Evolutionary conservation across 37 sponge, comb jelly and placozoan genomes (phyloP), one percentile per base, ranked within the genome.

Genomic region (Tethya wilhelma): DNA sequence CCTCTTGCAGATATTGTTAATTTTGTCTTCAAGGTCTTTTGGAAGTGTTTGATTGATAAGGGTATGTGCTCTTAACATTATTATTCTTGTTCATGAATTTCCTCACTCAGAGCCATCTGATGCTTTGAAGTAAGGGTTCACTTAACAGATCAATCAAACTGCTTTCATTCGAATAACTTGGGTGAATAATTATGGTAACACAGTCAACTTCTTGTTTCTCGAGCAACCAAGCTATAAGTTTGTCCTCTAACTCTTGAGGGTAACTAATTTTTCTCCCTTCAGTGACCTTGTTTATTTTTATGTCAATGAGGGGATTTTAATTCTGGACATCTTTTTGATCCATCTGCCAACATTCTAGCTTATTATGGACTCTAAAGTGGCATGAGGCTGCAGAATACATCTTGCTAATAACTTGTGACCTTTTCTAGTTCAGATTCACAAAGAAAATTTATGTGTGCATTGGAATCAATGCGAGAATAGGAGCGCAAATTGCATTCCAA

Each of bases 101-200:
- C 3, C 31, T 38, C 1, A 81, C 72, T 59, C 73, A 62, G n/a
- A n/a, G 29, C 82, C 73, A 81, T 71, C 82, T 58, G 82, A 81
- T 40, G 82, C 82, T 42, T 60, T 56, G 73, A 81, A 81, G 23
- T 69, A 43, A 0, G 82, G 63, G 7, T 69, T 53, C 1, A 12
- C 2, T 14, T 55, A 28, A 20, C n/a, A 3, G 22, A 64, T 78
- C 33, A 63, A 63, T 9, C 22, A 28, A 28, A 63, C 9, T 39
- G 67, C 66, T 63, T 63, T 60, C 9, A 29, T 3, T 31, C 57
- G 64, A 22, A 77, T 79, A 8, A 12, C 23, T 67, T 79, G 65
- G 32, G 55, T 67, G 12, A 22, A 67, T 11, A n/a, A n/a, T n/a
- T n/a, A 80, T 41, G 36, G 71, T 39, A 8, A 67, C 69, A 67